Evolutionary conservation across 2,113 vertebrate species (phyloP).

Genomic region (rabbit (Oryctolagus cuniculus)): mOryCun1.1 NC_091432.1:70573001-70573500

Average conservation of each 20-base stretch:
- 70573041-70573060: background rate
- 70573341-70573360: constrained; percentile 18
- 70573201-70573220: no score
- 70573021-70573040: background rate
- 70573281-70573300: background rate
- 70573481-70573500: background rate
- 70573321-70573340: background rate
- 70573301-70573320: background rate
- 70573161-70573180: background rate
- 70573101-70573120: background rate
- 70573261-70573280: background rate
- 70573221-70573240: background rate
- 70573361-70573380: background rate
- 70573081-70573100: constrained; percentile 15
- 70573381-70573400: background rate
- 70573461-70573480: background rate
- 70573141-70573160: background rate
- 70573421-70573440: constrained; percentile 10
- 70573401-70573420: constrained; percentile 8
- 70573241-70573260: background rate
- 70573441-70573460: background rate
- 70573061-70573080: constrained; percentile 44
- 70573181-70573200: background rate
- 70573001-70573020: background rate
- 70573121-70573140: background rate